A percentile compares a stretch with the other conserved stretches of the same genome.
These are phyloP conservation scores for Peucedramus taeniatus DNA, from an alignment of 2,113 vertebrate genomes.

Conservation along the genomic window DNA sequence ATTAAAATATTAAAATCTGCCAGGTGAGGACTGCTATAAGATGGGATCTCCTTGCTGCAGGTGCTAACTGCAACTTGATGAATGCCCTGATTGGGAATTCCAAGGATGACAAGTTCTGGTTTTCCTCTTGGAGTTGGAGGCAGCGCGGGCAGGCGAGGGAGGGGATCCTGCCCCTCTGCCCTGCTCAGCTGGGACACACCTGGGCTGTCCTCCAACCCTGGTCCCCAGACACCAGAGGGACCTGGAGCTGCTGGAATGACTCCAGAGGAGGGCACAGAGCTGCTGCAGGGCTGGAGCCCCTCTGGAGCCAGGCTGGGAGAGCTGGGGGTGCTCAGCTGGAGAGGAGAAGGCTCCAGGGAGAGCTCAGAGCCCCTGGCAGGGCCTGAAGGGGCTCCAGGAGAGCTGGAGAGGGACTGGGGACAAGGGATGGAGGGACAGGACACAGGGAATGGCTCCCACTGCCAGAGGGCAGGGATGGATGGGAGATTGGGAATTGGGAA, in stretches of 20 bases:
- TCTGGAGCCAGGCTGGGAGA: neutral
- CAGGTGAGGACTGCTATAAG: neutral
- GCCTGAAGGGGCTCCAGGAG: neutral
- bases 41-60: neutral
- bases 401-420: neutral
- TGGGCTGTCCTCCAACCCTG: neutral
- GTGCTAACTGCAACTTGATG: neutral
- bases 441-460: neutral
- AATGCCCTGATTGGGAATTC: neutral
- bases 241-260: neutral
- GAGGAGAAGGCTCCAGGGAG: neutral
- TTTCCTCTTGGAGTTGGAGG: neutral
- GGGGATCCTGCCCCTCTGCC: neutral
- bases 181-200: neutral
- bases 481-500: accelerated
- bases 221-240: neutral
- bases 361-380: accelerated
- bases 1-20: neutral
- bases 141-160: accelerated
- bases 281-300: neutral
- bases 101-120: neutral
- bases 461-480: accelerated
- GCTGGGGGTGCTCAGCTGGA: neutral
- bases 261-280: accelerated
- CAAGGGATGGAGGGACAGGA: neutral